These are phyloP conservation scores for Urosaurus nigricauda DNA, from an alignment of 2,797 vertebrate genomes.

Conservation along the genomic window DNA sequence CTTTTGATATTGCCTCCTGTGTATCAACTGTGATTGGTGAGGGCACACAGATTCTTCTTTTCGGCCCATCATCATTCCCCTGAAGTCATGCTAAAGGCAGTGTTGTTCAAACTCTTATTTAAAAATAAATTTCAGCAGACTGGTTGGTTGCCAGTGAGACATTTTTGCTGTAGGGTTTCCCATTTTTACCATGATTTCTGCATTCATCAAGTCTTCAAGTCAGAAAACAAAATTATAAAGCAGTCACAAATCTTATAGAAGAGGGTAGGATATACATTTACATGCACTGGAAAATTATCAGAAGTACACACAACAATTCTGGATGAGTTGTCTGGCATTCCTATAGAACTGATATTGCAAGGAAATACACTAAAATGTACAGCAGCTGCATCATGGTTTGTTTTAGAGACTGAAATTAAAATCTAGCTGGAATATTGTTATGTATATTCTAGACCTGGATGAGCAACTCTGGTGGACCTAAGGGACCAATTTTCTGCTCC, in stretches of 20 bases:
- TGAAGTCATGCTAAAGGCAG: conserved; percentile 23
- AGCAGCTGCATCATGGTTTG: background rate
- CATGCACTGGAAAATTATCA: background rate
- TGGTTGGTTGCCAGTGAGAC: conserved; percentile 30
- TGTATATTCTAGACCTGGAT: background rate
- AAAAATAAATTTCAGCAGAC: background rate
- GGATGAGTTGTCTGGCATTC: background rate
- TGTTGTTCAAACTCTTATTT: conserved; percentile 5
- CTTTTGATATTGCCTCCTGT: conserved; percentile 13
- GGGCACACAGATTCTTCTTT: background rate
- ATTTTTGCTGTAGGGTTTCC: background rate
- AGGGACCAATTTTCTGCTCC: too few relatives aligned
- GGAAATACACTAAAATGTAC: background rate
- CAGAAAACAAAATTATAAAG: background rate
- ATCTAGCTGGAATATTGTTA: background rate
- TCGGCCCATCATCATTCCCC: background rate
- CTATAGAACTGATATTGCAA: background rate
- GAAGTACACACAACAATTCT: background rate
- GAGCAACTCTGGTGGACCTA: too few relatives aligned
- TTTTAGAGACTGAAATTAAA: background rate
- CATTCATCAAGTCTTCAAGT: too few relatives aligned
- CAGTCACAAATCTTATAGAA: background rate
- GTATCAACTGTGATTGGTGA: background rate
- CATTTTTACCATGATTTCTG: background rate
- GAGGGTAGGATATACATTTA: background rate